These are phyloP conservation scores for Eustalomyia histrio DNA, from an alignment of 2,888 invertebrate genomes.

Conservation along the genomic window DNA sequence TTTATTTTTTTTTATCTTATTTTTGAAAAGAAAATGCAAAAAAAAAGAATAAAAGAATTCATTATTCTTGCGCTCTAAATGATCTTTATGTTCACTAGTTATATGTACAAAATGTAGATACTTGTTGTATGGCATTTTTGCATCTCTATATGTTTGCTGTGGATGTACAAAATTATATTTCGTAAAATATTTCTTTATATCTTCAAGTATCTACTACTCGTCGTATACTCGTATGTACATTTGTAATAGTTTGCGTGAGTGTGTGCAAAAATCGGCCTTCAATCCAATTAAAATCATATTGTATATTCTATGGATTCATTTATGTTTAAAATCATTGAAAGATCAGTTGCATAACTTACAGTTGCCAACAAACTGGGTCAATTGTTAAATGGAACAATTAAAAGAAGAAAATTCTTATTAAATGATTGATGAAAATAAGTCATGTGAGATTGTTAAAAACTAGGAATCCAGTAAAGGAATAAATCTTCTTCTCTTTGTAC, in stretches of 20 bases:
- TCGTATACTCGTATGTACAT: constrained; percentile 5
- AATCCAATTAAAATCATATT: constrained; percentile 58
- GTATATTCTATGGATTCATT: constrained; percentile 54
- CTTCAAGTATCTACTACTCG: constrained; percentile 30
- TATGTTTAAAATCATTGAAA: constrained; percentile 55
- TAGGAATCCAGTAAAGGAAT: too few relatives aligned
- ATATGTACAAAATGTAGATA: constrained; percentile 37
- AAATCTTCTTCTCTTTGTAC: too few relatives aligned
- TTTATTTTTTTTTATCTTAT: constrained; percentile 39
- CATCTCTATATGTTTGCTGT: not conserved
- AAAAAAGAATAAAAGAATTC: constrained; percentile 55
- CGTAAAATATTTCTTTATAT: constrained; percentile 35
- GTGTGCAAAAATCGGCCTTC: constrained; percentile 53
- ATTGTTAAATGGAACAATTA: constrained; percentile 51
- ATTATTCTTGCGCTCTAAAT: constrained; percentile 55
- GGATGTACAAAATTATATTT: constrained; percentile 10
- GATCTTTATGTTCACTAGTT: constrained; percentile 32
- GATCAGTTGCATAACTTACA: constrained; percentile 61
- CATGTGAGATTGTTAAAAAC: too few relatives aligned
- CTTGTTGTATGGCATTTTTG: not conserved
- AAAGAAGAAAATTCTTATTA: constrained; percentile 17
- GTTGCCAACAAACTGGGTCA: constrained; percentile 56
- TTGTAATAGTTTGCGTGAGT: not conserved
- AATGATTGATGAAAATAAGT: not conserved
- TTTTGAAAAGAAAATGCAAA: not conserved